These are phyloP conservation scores for Zaprionus lineosus DNA, from an alignment of 2,888 invertebrate genomes.

Conservation along the genomic window DNA sequence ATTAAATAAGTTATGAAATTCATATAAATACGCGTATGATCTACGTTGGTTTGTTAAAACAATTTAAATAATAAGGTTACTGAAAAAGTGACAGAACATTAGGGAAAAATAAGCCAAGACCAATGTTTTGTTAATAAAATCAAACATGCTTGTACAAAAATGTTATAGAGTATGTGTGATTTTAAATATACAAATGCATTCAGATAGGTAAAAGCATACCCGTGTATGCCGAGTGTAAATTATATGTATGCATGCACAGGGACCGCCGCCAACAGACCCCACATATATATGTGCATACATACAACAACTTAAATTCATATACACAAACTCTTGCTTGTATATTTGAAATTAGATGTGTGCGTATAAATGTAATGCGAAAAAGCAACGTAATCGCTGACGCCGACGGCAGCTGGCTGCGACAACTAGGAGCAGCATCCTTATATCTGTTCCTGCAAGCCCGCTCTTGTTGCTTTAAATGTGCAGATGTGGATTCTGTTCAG, in stretches of 20 bases:
- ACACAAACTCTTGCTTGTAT: slow-evolving; percentile 12
- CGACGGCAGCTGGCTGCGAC: slow-evolving; percentile 51
- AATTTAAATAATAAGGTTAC: slow-evolving; percentile 15
- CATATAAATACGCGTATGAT: slow-evolving; percentile 23
- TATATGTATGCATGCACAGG: slow-evolving; percentile 43
- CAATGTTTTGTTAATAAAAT: slow-evolving; percentile 41
- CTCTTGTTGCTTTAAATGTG: slow-evolving; percentile 40
- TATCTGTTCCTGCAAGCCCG: slow-evolving; percentile 61
- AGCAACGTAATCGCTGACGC: slow-evolving; percentile 68
- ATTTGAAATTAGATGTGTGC: slow-evolving; percentile 7
- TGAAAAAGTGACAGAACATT: slow-evolving; percentile 14
- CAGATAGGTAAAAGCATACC: slow-evolving; percentile 30
- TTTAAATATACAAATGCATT: slow-evolving; percentile 29
- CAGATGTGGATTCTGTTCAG: slow-evolving; percentile 66
- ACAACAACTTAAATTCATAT: too few species aligned
- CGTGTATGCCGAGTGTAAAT: slow-evolving; percentile 62
- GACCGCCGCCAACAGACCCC: slow-evolving; percentile 61
- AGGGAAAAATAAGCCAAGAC: slow-evolving; percentile 32
- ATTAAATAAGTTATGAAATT: slow-evolving; percentile 44
- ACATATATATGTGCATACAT: slow-evolving; percentile 30
- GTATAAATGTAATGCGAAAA: slow-evolving; percentile 46
- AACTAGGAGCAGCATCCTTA: slow-evolving; percentile 62
- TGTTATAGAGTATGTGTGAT: slow-evolving; percentile 24
- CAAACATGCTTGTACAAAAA: slow-evolving; percentile 47
- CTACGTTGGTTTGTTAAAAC: slow-evolving; percentile 29